Percentiles rank a stretch among this genome's conserved stretches.
Conservation (phyloP, 2,797 vertebrate species). For the Aeoliscus strigatus region DNA sequence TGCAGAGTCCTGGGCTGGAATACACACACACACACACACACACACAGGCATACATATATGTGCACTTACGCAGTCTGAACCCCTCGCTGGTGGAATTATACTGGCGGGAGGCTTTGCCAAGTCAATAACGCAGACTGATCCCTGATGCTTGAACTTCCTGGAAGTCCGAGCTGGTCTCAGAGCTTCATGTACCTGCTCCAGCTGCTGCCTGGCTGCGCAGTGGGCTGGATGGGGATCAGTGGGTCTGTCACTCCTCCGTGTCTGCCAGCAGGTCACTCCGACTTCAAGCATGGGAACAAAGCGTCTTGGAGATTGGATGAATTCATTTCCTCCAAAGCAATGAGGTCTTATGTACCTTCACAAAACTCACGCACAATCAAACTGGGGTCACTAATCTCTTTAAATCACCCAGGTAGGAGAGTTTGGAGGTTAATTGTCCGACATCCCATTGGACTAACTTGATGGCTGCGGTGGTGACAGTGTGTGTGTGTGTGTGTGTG, state of each 20-base stretch:
- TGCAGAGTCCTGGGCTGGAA: constrained; percentile 42
- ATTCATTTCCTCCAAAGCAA: constrained; percentile 47
- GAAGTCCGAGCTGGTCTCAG: constrained; percentile 51
- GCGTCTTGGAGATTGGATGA: constrained; percentile 31
- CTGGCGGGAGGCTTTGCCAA: constrained; percentile 63
- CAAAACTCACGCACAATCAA: constrained; percentile 41
- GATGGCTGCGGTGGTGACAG: background rate
- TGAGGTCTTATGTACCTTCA: constrained; percentile 34
- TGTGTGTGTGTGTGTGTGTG: constrained; percentile 5
- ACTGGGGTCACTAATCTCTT: constrained; percentile 38
- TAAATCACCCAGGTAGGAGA: constrained; percentile 27
- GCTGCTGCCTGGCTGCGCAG: constrained; percentile 35
- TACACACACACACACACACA: constrained; percentile 16
- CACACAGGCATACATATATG: constrained; percentile 40
- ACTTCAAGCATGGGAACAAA: constrained; percentile 46
- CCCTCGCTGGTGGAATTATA: constrained; percentile 59
- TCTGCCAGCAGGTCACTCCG: constrained; percentile 37
- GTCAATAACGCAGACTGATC: constrained; percentile 71
- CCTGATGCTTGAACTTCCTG: constrained; percentile 63
- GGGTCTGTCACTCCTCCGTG: constrained; percentile 25
- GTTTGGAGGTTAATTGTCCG: constrained; percentile 26
- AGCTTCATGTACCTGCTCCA: constrained; percentile 55
- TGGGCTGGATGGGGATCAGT: constrained; percentile 45
- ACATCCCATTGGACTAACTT: constrained; percentile 17
- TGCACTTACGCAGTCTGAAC: constrained; percentile 51